These are phyloP conservation scores for Apomyelois bistriatella DNA, from an alignment of 2,888 invertebrate genomes.

Conservation along the genomic window DNA sequence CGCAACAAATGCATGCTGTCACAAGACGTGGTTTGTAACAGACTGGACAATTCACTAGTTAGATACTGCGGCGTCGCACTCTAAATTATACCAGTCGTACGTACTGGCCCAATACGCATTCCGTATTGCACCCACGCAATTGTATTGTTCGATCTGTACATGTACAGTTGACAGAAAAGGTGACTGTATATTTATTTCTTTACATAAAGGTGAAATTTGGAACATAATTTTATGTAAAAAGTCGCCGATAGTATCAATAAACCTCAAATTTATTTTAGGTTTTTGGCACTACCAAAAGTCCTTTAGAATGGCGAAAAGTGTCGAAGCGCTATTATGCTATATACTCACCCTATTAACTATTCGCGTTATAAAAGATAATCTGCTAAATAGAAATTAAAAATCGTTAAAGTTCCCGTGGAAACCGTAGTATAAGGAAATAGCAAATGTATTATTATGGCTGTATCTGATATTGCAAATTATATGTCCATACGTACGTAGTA, in stretches of 20 bases:
- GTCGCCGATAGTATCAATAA: too few species aligned
- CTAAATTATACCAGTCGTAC: constrained; percentile 10
- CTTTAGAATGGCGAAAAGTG: too few species aligned
- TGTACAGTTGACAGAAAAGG: constrained; percentile 1
- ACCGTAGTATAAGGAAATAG: neutral
- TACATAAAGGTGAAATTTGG: too few species aligned
- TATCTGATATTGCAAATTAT: constrained; percentile 3
- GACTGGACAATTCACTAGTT: constrained; percentile 14
- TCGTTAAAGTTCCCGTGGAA: neutral
- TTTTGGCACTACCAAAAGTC: too few species aligned
- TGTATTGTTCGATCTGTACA: constrained; percentile 12
- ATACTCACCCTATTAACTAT: too few species aligned
- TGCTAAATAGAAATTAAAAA: too few species aligned
- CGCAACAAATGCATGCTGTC: neutral
- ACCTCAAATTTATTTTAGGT: too few species aligned
- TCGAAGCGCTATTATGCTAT: too few species aligned
- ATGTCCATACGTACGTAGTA: neutral
- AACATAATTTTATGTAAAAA: too few species aligned
- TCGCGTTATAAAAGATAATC: neutral
- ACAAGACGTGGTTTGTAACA: constrained; percentile 1
- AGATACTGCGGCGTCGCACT: constrained; percentile 6
- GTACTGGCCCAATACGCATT: constrained; percentile 15
- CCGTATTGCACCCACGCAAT: constrained; percentile 19
- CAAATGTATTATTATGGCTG: neutral
- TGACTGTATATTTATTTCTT: neutral